phyloP scores from a whole-genome alignment of 2,888 invertebrate genomes.

The Tachina fera region DNA sequence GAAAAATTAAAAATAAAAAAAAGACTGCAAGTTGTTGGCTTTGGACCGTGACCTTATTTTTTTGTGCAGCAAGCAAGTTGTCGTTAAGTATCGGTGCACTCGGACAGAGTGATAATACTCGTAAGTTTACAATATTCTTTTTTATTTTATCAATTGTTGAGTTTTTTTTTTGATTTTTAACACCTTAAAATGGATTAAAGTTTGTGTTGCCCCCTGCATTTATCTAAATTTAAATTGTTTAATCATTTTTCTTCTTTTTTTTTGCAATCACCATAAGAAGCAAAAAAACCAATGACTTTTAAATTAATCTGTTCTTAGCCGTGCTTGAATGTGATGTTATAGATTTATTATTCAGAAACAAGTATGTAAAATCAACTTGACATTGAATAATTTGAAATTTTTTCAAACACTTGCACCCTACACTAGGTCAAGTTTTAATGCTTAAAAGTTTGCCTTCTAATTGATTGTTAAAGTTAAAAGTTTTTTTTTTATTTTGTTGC shows the following conservation, averaged over 20 bases:
- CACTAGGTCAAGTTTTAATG: background rate
- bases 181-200: slow-evolving; percentile 47
- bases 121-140: slow-evolving; percentile 27
- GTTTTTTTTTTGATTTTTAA: slow-evolving; percentile 42
- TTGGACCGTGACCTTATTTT: slow-evolving; percentile 57
- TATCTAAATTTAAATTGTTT: background rate
- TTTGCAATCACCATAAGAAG: background rate
- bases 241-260: slow-evolving; percentile 3
- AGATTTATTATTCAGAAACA: slow-evolving; percentile 34
- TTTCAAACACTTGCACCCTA: background rate
- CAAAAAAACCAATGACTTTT: slow-evolving; percentile 33
- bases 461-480: background rate
- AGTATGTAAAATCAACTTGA: slow-evolving; percentile 31
- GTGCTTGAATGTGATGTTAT: slow-evolving; percentile 15
- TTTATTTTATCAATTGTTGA: background rate
- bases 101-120: background rate
- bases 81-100: background rate
- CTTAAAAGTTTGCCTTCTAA: background rate
- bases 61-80: background rate
- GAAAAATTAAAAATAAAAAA: slow-evolving; percentile 8
- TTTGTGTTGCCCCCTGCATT: background rate
- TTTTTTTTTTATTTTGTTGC: background rate
- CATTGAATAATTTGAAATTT: slow-evolving; percentile 45
- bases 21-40: background rate
- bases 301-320: slow-evolving; percentile 55